These are phyloP conservation scores for Marronus borbonicus DNA, from an alignment of 2,888 invertebrate species.

Conservation along the genomic window DNA sequence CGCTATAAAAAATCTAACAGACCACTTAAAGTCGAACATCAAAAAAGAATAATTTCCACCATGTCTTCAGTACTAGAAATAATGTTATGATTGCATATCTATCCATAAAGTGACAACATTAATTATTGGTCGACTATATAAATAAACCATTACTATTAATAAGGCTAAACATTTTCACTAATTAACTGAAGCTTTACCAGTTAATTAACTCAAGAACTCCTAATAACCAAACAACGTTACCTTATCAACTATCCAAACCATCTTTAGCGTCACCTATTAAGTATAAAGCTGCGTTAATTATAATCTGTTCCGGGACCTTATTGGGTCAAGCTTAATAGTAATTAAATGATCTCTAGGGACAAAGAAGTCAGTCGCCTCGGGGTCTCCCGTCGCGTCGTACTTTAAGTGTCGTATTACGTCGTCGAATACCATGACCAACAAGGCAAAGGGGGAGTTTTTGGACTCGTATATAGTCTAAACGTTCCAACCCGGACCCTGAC, in stretches of 20 bases:
- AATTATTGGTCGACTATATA: too few species aligned
- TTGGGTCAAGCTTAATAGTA: constrained; percentile 45
- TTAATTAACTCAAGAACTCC: background rate
- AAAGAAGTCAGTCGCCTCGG: constrained; percentile 31
- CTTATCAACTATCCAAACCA: too few species aligned
- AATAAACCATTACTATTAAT: too few species aligned
- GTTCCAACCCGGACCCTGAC: constrained; percentile 36
- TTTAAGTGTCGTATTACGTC: constrained; percentile 3
- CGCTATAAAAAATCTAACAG: too few species aligned
- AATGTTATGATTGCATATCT: too few species aligned
- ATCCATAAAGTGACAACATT: too few species aligned
- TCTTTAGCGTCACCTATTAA: background rate
- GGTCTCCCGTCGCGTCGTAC: background rate
- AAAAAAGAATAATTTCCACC: too few species aligned
- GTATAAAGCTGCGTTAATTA: constrained; percentile 36
- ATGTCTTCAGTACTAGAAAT: too few species aligned
- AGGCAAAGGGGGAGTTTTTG: constrained; percentile 15
- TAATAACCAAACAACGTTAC: background rate
- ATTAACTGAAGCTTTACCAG: background rate
- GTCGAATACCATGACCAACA: background rate
- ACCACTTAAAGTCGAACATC: too few species aligned
- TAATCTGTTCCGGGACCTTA: constrained; percentile 38
- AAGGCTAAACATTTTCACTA: too few species aligned
- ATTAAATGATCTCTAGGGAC: constrained; percentile 45
- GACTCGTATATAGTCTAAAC: background rate